Conservation (phyloP, 64 coral and sea anemone species). For the Anthopleura sola region DNA sequence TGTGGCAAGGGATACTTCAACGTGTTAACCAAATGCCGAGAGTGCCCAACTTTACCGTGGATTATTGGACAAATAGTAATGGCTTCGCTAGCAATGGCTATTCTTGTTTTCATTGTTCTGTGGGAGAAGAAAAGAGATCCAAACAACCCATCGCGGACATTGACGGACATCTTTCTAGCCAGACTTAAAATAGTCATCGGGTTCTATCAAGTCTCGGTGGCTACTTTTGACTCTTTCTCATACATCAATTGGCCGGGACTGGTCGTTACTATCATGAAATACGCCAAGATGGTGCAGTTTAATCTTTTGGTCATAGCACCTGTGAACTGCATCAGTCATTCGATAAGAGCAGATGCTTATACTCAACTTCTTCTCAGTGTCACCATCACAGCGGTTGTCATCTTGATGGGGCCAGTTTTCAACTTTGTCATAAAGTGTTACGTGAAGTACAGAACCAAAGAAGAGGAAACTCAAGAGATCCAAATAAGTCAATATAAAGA, state of each 20-base stretch:
- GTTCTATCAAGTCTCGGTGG: constrained; percentile 58
- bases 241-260: not conserved
- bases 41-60: constrained; percentile 26
- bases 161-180: constrained; percentile 40
- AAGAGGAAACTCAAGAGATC: not conserved
- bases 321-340: not conserved
- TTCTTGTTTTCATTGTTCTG: not conserved
- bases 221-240: not conserved
- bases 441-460: not conserved
- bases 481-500: not conserved
- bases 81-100: not conserved
- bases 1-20: constrained; percentile 32
- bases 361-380: constrained; percentile 5
- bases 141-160: not conserved
- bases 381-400: not conserved
- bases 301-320: constrained; percentile 9
- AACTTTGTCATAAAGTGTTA: not conserved
- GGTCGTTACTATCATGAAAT: not conserved
- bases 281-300: constrained; percentile 8
- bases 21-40: not conserved
- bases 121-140: not conserved
- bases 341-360: not conserved
- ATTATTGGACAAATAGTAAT: not conserved
- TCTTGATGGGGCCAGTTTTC: not conserved
- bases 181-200: constrained; percentile 59